These are phyloP conservation scores for Hemichromis elongatus DNA, from an alignment of 2,113 vertebrate species.

Conservation along the genomic window DNA sequence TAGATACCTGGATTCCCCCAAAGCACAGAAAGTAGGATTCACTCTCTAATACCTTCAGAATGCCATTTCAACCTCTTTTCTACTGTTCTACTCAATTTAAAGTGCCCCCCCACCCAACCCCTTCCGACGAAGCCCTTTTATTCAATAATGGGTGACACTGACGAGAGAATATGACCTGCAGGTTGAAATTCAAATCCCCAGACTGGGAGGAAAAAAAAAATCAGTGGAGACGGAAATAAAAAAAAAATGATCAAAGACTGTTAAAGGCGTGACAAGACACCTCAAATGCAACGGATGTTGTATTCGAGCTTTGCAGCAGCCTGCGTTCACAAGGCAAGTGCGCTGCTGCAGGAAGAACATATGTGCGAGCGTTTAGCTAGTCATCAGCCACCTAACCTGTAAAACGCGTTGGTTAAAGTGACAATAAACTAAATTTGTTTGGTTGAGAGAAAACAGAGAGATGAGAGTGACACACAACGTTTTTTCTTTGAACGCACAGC, in stretches of 20 bases:
- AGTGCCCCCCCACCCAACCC: neutral
- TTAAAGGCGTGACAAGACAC: neutral
- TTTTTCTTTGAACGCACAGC: neutral
- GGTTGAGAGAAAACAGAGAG: neutral
- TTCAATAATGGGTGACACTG: conserved; percentile 30
- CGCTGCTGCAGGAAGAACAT: neutral
- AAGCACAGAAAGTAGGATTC: conserved; percentile 57
- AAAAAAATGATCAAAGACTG: neutral
- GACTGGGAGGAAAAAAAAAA: neutral
- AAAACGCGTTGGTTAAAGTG: neutral
- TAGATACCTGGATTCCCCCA: conserved; percentile 50
- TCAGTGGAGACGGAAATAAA: neutral
- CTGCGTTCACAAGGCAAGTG: neutral
- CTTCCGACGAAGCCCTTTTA: conserved; percentile 21
- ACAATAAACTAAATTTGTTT: neutral
- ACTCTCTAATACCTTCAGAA: conserved; percentile 36
- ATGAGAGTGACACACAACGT: neutral
- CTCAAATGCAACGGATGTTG: neutral
- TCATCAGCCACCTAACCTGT: neutral
- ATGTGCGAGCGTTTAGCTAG: neutral
- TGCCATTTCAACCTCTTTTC: conserved; percentile 45
- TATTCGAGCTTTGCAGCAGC: neutral
- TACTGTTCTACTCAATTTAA: conserved; percentile 22
- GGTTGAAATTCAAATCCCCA: conserved; percentile 16
- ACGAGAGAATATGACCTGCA: neutral